A percentile compares a stretch with the other conserved stretches of the same genome.
Conservation (phyloP, 2,888 invertebrate species). For the Limnephilus rhombicus region DNA sequence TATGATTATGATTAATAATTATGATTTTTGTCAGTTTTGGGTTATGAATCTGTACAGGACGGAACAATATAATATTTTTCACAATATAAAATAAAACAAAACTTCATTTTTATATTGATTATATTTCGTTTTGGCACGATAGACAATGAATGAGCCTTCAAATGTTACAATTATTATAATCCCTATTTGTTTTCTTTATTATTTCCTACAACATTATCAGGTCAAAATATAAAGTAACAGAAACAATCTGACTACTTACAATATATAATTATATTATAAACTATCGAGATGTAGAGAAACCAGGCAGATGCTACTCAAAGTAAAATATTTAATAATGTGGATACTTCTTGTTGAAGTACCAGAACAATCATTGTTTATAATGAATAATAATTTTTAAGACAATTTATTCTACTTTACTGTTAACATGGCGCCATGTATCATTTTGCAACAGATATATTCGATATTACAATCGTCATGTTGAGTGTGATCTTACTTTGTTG, state of each 20-base stretch:
- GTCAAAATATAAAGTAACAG: conserved; percentile 63
- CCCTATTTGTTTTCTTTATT: conserved; percentile 56
- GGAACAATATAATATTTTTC: neutral
- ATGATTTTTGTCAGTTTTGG: neutral
- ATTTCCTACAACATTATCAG: conserved; percentile 64
- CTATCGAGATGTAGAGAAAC: conserved; percentile 15
- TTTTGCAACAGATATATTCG: neutral
- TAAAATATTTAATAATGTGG: neutral
- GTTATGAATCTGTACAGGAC: neutral
- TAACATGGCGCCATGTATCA: neutral
- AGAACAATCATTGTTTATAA: neutral
- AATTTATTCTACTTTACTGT: neutral
- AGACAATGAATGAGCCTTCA: conserved; percentile 67
- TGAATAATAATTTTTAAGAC: neutral
- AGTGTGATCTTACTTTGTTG: neutral
- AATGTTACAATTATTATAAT: conserved; percentile 65
- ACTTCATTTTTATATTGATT: conserved; percentile 63
- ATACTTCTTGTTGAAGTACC: neutral
- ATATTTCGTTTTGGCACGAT: conserved; percentile 67
- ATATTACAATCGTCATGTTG: neutral
- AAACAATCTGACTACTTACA: conserved; percentile 50
- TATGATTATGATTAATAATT: too few relatives aligned
- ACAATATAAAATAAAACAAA: conserved; percentile 48
- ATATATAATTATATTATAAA: conserved; percentile 19
- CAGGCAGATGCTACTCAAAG: conserved; percentile 14